A percentile compares a stretch with the other conserved stretches of the same genome.
phyloP scores from a whole-genome alignment of 2,113 vertebrate genomes.

The Cyrtonyx montezumae region DNA sequence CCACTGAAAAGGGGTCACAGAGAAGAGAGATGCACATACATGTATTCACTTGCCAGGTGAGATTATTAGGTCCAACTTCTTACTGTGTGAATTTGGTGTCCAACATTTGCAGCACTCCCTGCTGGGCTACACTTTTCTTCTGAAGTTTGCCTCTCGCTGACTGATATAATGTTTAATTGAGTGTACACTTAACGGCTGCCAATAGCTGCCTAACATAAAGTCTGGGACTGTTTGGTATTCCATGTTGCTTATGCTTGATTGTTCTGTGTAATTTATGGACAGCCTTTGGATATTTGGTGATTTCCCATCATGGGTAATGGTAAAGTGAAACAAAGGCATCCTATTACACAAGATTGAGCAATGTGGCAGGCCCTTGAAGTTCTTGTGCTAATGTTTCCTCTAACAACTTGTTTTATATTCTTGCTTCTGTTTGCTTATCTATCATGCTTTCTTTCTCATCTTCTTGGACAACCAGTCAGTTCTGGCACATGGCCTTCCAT shows the following conservation, averaged over 20 bases:
- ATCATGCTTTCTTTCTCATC: neutral
- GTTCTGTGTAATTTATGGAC: neutral
- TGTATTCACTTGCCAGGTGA: neutral
- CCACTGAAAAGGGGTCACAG: neutral
- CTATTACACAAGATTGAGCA: neutral
- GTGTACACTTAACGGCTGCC: neutral
- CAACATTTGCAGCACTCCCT: neutral
- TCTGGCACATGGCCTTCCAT: conserved; percentile 5
- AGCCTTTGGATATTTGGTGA: neutral
- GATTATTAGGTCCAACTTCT: neutral
- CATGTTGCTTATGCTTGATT: neutral
- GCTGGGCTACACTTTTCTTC: neutral
- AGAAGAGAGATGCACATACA: neutral
- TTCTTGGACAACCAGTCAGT: conserved; percentile 12
- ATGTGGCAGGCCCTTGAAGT: neutral
- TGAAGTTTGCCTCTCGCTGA: neutral
- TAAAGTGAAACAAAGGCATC: neutral
- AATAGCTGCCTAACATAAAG: neutral
- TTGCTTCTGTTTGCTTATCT: neutral
- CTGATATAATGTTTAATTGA: neutral
- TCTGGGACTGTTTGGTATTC: neutral
- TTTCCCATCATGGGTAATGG: neutral
- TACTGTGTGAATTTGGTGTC: neutral
- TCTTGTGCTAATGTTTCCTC: neutral
- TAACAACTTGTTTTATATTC: neutral